Percentiles rank a stretch among this genome's conserved stretches.
phyloP scores from a whole-genome alignment of 2,113 vertebrate genomes.

The Mesoclemmys tuberculata region DNA sequence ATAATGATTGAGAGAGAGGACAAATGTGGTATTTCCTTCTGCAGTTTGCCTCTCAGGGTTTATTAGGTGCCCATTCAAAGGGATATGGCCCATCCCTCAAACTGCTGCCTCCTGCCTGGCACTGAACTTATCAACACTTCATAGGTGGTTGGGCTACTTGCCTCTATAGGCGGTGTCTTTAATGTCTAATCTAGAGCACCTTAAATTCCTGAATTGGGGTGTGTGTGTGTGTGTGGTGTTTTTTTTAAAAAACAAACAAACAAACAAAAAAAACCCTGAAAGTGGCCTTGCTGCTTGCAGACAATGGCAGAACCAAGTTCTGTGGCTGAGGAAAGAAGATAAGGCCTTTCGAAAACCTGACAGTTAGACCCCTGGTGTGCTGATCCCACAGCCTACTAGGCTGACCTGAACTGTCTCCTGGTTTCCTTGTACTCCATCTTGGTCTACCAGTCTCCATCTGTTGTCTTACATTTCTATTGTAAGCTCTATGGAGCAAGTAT shows the following conservation, averaged over 20 bases:
- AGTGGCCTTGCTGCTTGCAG: not conserved
- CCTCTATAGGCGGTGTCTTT: fast-evolving
- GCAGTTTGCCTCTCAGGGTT: not conserved
- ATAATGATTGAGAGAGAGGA: not conserved
- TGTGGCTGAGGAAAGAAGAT: not conserved
- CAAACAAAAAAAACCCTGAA: too few species aligned
- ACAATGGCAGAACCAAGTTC: fast-evolving
- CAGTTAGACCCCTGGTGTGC: too few species aligned
- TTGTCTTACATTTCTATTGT: too few species aligned
- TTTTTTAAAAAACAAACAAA: not conserved
- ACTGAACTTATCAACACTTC: fast-evolving
- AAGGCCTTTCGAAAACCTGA: too few species aligned
- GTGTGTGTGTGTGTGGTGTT: too few species aligned
- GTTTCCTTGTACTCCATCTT: too few species aligned
- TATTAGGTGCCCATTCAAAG: not conserved
- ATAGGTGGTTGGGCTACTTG: fast-evolving
- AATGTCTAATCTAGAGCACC: not conserved
- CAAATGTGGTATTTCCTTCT: fast-evolving
- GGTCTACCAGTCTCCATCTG: too few species aligned
- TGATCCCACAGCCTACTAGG: too few species aligned
- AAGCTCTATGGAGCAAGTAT: too few species aligned
- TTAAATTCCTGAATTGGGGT: not conserved
- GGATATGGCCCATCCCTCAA: not conserved
- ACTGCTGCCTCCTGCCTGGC: fast-evolving
- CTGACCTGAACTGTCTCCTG: too few species aligned